Evolutionary conservation across 2,888 invertebrate genomes (phyloP), one percentile per base, ranked within the genome.

Genomic region (Pherbina coryleti): DNA sequence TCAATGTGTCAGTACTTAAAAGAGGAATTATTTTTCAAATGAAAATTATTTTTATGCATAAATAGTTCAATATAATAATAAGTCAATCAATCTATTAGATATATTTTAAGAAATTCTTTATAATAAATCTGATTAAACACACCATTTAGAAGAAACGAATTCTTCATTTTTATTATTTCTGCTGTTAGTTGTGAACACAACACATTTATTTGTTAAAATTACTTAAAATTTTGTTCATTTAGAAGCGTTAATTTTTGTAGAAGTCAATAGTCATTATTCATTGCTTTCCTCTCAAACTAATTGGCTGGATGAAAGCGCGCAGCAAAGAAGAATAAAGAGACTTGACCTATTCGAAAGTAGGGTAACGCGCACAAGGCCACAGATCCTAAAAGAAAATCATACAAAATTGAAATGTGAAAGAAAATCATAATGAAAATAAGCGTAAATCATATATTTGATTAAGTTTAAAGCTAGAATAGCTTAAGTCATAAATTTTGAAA

Each of bases 91-190:
- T 69, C 25, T 22, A 17, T 69, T 22, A 44, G 51, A 49, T 51
- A 49, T 17, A 17, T 70, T 79, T 82, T 75, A 81, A 14, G 14
- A 44, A 79, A 82, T 83, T 78, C n/a, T n/a, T 81, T 53, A 49
- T 28, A 28, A 69, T 9, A 70, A 80, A 83, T 84, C 84, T 84
- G 84, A 80, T 82, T 83, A 82, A 82, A 85, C 86, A 86, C 86
- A 85, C 86, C 85, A 85, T 83, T 84, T 84, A 7, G 55, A 22
- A 22, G 7, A 5, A 72, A 22, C 8, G 37, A 19, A 44, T 49
- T 22, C 25, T 67, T 49, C 8, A 11, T 57, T 57, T 57, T 19
- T 0, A 9, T 22, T 19, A 17, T 7, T 22, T 22, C 49, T 34
- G 37, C 19, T 57, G n/a, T 31, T 17, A 14, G 17, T 34, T 57